phyloP scores from a whole-genome alignment of 1,140 invertebrate species.

The Aphaenogaster floridana region DNA sequence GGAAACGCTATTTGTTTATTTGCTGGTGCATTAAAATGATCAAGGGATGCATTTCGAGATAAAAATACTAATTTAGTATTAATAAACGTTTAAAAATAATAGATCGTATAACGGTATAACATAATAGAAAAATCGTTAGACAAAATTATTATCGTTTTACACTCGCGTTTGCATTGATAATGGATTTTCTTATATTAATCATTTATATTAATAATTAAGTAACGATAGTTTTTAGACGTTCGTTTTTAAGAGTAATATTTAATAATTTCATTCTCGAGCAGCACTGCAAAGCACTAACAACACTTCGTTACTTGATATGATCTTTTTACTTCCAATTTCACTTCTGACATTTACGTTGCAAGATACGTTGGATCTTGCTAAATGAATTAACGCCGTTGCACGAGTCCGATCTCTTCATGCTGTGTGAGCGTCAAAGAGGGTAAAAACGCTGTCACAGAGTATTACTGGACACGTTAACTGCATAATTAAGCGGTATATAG shows the following conservation, averaged over 20 bases:
- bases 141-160: not conserved
- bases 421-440: slow-evolving; percentile 28
- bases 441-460: slow-evolving; percentile 22
- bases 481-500: slow-evolving; percentile 29
- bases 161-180: not conserved
- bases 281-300: not conserved
- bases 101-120: not conserved
- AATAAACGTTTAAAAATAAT: slow-evolving; percentile 18
- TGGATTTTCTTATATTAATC: not conserved
- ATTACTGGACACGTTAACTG: slow-evolving; percentile 39
- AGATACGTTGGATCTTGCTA: not conserved
- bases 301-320: not conserved
- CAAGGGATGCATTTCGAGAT: not conserved
- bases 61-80: slow-evolving; percentile 3
- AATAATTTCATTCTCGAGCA: not conserved
- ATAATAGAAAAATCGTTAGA: not conserved
- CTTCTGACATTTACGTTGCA: slow-evolving; percentile 38
- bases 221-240: not conserved
- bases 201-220: not conserved
- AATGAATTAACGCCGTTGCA: slow-evolving; percentile 18
- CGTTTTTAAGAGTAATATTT: not conserved
- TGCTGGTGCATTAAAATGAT: not conserved
- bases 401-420: slow-evolving; percentile 17
- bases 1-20: slow-evolving; percentile 38
- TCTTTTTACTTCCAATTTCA: slow-evolving; percentile 26